Conservation (phyloP, 2,888 invertebrate genomes). For the Limnephilus lunatus region DNA sequence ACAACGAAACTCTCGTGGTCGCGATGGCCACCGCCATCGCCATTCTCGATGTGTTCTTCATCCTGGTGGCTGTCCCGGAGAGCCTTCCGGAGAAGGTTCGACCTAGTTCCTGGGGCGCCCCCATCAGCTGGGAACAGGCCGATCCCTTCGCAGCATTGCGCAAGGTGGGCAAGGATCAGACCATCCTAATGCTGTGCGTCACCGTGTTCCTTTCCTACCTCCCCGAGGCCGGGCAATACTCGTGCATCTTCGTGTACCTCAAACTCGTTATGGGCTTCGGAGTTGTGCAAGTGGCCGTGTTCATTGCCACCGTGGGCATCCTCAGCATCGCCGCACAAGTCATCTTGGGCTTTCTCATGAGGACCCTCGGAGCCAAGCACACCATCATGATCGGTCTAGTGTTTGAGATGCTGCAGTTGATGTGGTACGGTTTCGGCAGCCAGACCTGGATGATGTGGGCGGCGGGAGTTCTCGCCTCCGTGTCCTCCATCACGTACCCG, state of each 20-base stretch:
- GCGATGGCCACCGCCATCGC: conserved; percentile 97
- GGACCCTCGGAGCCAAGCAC: conserved; percentile 93
- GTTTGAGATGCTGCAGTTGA: conserved; percentile 97
- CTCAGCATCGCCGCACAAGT: conserved; percentile 97
- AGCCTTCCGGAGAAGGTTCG: conserved; percentile 95
- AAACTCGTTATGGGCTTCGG: conserved; percentile 98
- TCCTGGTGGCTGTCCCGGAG: conserved; percentile 98
- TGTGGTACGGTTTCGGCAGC: conserved; percentile 98
- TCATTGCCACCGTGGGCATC: conserved; percentile 97
- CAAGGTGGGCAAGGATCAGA: conserved; percentile 95
- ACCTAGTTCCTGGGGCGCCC: conserved; percentile 88
- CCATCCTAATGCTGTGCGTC: conserved; percentile 96
- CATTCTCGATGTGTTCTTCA: conserved; percentile 97
- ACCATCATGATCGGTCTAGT: conserved; percentile 97
- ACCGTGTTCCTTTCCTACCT: conserved; percentile 98
- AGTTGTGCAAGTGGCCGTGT: conserved; percentile 96
- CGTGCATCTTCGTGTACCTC: conserved; percentile 99
- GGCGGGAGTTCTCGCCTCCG: conserved; percentile 96
- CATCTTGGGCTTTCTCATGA: conserved; percentile 88
- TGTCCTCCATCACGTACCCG: conserved; percentile 98
- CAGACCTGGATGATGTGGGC: conserved; percentile 99
- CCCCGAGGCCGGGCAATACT: conserved; percentile 99
- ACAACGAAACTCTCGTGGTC: conserved; percentile 91
- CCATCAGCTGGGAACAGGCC: conserved; percentile 98
- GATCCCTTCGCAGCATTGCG: conserved; percentile 97